Percentiles rank a stretch among this genome's conserved stretches.
phyloP scores from a whole-genome alignment of 2,888 invertebrate species.

The Mythimna ferrago region DNA sequence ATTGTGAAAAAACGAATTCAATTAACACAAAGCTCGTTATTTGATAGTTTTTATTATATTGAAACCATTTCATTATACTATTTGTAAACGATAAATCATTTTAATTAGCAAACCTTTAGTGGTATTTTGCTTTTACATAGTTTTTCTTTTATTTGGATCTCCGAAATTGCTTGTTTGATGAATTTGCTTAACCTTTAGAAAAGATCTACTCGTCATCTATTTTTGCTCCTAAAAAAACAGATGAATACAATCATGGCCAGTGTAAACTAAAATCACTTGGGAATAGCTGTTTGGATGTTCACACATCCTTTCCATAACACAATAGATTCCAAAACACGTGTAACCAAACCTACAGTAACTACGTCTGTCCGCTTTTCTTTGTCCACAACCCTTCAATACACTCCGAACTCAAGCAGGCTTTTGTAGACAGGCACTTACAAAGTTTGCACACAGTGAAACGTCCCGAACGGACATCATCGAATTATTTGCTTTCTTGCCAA shows the following conservation, averaged over 20 bases:
- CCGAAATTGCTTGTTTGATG: neutral
- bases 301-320: conserved; percentile 42
- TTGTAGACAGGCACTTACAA: conserved; percentile 65
- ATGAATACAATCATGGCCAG: neutral
- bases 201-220: neutral
- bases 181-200: neutral
- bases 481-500: conserved; percentile 64
- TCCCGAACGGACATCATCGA: conserved; percentile 54
- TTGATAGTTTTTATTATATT: too few species aligned
- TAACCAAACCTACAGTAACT: conserved; percentile 35
- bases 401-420: conserved; percentile 62
- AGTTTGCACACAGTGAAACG: conserved; percentile 59
- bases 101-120: too few species aligned
- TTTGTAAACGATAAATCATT: too few species aligned
- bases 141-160: too few species aligned
- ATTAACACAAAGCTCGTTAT: too few species aligned
- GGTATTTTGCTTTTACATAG: too few species aligned
- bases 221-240: neutral
- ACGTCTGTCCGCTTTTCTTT: conserved; percentile 59
- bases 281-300: conserved; percentile 8
- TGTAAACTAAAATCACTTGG: conserved; percentile 6
- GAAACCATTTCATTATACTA: too few species aligned
- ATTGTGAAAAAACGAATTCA: too few species aligned
- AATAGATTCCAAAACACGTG: conserved; percentile 49
- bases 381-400: conserved; percentile 66